Base-by-base conservation (phyloP, 2,888 invertebrate genomes). In the Cosmopolites sordidus region DNA sequence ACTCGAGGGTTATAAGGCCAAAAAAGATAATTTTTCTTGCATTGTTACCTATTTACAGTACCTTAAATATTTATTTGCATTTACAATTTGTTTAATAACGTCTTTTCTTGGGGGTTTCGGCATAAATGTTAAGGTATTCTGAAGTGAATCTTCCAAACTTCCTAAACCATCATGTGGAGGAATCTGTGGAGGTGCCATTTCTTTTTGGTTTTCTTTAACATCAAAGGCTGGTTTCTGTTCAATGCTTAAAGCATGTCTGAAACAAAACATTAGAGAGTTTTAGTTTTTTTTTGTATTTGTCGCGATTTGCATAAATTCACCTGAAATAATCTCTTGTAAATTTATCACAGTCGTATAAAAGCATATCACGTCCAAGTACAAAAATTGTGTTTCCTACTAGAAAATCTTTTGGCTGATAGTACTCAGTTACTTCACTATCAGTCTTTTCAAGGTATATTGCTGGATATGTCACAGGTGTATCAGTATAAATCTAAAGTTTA, bases 81-180 rank as follows among this genome's bases (percentile, higher is more conserved):
- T 89, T 16, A 84, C 76, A 50, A 90, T 76, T 70, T 86, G 86
- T 66, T 84, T 84, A 59, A 89, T 79, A 58, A 87, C 77, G 70
- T 89, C 87, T 69, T 87, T 86, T 67, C 82, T 83, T 0, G 88
- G 88, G 1, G 84, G 79, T 65, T 85, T 84, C 2, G 87, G 87
- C 29, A 84, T 69, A 46, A 90, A 76, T 0, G 83, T 81, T 62
- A 82, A 77, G 67, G 87, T 88, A 15, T 86, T 86, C 65, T 84
- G 83, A 22, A 89, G 70, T 0, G 89, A 84, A 68, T 92, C 91
- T 69, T 90, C 89, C 1, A 88, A 79, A 11, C 84, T 77, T 1
- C 91, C 91, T 60, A 87, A 81, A 2, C 84, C 85, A 64, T 86
- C 84, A 56, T 87, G 87, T 0, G 89, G 86, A 14, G 86, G 80